Base-by-base conservation (phyloP, 2,888 invertebrate species). In the Philereme transversata region DNA sequence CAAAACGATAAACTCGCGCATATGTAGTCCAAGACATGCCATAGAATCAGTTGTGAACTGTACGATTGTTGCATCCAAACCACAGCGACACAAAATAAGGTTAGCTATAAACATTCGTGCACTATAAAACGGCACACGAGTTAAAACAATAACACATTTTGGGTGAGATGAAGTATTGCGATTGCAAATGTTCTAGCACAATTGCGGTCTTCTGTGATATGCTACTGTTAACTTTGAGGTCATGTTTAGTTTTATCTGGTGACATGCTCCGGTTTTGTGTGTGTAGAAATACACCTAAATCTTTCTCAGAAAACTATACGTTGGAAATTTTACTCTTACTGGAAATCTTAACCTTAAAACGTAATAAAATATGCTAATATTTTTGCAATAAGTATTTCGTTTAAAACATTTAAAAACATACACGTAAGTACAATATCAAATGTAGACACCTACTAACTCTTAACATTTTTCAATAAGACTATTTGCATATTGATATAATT, bases 71-170 rank as follows among this genome's bases (percentile, higher is more conserved):
- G 51, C 35, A 35, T n/a, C 47, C 41, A 53, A 62, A 59, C 62
- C 62, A 57, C 62, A 62, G 69, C 66, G 57, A 57, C 55, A 62
- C 71, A 73, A 72, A 82, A 82, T 82, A 82, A 79, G 78, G 78
- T 74, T 72, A 70, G 70, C 69, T 47, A 68, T 73, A 70, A 77
- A 75, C 67, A 72, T 71, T 68, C 60, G 71, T 68, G 69, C 64
- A 68, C 74, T 69, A 79, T 82, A 83, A 84, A 81, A 69, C 75
- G 69, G 75, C 75, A 71, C 77, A 74, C 77, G 74, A 79, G 79
- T 82, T 84, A 82, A 88, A 87, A 89, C 87, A 88, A 88, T 88
- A 87, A 86, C 85, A 85, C 76, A 79, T 78, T 79, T 79, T 76
- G 62, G 48, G 58, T 60, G 54, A 53, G 56, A 65, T 71, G 67